Conservation (phyloP, 2,113 vertebrate species). For the Rhinopithecus roxellana region DNA sequence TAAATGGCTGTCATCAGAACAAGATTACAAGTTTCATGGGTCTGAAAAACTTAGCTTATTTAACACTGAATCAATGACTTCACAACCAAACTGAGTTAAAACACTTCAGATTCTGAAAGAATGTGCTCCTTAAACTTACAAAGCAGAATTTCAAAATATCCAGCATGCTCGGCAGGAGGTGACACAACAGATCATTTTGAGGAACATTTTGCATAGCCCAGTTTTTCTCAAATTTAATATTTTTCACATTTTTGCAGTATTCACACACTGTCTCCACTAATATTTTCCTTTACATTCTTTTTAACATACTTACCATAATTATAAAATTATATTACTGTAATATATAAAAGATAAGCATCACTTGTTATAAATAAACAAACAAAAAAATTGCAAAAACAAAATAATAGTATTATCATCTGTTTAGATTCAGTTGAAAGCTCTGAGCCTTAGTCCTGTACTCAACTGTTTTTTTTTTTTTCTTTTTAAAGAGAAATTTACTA, state of each 20-base stretch:
- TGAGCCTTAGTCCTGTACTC: background rate
- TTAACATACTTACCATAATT: background rate
- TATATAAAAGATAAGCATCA: background rate
- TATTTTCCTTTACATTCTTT: background rate
- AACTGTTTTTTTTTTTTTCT: background rate
- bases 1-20: conserved; percentile 53
- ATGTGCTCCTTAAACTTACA: background rate
- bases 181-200: background rate
- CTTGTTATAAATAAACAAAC: background rate
- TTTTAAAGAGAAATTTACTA: background rate
- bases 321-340: background rate
- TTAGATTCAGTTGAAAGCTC: background rate
- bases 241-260: background rate
- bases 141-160: background rate
- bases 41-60: conserved; percentile 31
- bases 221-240: background rate
- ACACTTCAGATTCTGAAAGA: conserved; percentile 5
- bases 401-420: background rate
- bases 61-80: conserved; percentile 48
- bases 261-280: background rate
- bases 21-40: conserved; percentile 51
- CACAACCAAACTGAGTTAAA: background rate
- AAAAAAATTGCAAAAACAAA: background rate
- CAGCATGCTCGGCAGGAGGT: background rate
- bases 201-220: background rate